Conservation (phyloP, 2,888 invertebrate species). For the Resseliella maxima region DNA sequence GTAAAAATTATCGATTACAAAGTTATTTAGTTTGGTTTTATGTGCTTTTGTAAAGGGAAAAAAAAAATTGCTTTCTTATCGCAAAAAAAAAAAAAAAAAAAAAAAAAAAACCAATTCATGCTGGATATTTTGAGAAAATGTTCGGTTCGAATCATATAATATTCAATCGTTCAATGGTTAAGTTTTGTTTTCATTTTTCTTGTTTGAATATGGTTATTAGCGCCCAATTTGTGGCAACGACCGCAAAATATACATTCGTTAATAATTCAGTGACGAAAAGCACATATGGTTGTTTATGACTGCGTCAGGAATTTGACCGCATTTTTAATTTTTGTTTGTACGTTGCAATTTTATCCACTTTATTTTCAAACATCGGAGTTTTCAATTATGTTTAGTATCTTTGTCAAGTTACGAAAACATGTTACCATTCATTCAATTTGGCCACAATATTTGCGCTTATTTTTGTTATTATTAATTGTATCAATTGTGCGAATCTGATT, state of each 20-base stretch:
- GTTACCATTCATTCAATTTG: too few species aligned
- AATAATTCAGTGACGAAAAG: background rate
- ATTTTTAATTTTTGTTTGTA: background rate
- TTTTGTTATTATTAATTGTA: too few species aligned
- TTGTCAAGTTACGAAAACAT: background rate
- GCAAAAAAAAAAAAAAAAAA: too few species aligned
- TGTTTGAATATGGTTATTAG: background rate
- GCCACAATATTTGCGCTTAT: too few species aligned
- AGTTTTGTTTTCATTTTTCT: background rate
- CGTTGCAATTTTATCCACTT: background rate
- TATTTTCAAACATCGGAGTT: background rate
- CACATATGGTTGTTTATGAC: background rate
- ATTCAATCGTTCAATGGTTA: too few species aligned
- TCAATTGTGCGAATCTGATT: background rate
- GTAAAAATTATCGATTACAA: background rate
- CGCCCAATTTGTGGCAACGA: background rate
- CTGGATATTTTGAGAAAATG: background rate
- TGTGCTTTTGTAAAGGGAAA: too few species aligned
- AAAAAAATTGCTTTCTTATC: background rate
- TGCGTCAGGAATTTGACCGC: background rate
- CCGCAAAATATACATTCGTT: background rate
- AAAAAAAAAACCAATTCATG: background rate
- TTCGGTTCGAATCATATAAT: too few species aligned
- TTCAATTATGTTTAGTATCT: background rate
- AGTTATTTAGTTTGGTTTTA: too few species aligned